Base-by-base conservation (phyloP, 1,140 invertebrate genomes). In the Drosophila punjabiensis region DNA sequence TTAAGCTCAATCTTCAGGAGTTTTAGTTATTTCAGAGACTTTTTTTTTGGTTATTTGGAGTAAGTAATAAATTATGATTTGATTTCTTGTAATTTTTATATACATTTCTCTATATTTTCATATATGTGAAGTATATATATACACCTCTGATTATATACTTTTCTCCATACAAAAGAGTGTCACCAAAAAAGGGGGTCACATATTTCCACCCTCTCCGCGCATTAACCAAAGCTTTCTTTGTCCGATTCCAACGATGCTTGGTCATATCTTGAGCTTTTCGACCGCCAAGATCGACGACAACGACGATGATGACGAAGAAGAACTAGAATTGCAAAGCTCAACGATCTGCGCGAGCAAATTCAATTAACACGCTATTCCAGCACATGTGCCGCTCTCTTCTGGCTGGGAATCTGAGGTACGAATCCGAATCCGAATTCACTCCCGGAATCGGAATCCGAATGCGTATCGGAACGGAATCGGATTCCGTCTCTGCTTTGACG, bases 241-340 rank as follows among this genome's bases (percentile, higher is more conserved):
- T 67, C 39, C 14, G 7, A 58, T 11, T n/a, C 14, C 14, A n/a
- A n/a, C 35, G 20, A 58, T 39, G 14, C 37, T 18, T 24, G 28
- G 35, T 32, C 32, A 68, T 69, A 24, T 68, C 28, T 67, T 37
- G 39, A 69, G 68, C 68, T 71, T 71, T 71, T 35, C n/a, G 24
- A 0, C 13, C 32, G 16, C 63, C n/a, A n/a, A 35, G 32, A 52
- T 53, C 48, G 45, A n/a, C 48, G 45, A n/a, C n/a, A 10, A 3
- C 20, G 11, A 20, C 18, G 4, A 20, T 2, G 8, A 58, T n/a
- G 35, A 28, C 5, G 16, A 18, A 4, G 48, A 43, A 41, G 45
- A 64, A n/a, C 47, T 37, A 28, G 11, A 20, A n/a, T 20, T 9
- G 4, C 14, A 78, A 45, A 84, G 81, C 81, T 83, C 68, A 53